These are phyloP conservation scores for Mythimna impura DNA, from an alignment of 2,888 invertebrate genomes.

Conservation along the genomic window DNA sequence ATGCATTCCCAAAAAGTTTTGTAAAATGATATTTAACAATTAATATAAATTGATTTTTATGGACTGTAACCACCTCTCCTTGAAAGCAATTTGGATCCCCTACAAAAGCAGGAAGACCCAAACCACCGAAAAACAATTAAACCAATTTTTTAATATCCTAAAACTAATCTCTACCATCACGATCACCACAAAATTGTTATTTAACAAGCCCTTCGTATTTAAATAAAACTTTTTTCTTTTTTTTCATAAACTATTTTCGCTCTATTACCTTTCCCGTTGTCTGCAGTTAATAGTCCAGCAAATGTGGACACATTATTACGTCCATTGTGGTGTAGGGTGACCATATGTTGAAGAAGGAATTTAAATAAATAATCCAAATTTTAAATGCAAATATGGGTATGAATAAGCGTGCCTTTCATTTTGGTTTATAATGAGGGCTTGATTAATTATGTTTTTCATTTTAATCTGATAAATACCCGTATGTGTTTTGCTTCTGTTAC, in stretches of 20 bases:
- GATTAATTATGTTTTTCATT: slow-evolving; percentile 34
- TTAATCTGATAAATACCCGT: slow-evolving; percentile 26
- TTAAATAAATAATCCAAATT: slow-evolving; percentile 53
- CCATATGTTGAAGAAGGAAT: slow-evolving; percentile 64
- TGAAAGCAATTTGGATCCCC: not conserved
- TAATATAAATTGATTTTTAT: too few species aligned
- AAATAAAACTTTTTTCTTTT: slow-evolving; percentile 53
- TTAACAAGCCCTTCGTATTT: slow-evolving; percentile 56
- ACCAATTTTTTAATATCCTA: slow-evolving; percentile 50
- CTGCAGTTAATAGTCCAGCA: slow-evolving; percentile 80
- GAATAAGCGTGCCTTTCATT: slow-evolving; percentile 23
- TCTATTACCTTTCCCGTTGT: slow-evolving; percentile 75
- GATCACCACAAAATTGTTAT: slow-evolving; percentile 58
- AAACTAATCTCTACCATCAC: slow-evolving; percentile 44
- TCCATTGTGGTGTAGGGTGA: slow-evolving; percentile 69
- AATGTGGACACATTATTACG: slow-evolving; percentile 80
- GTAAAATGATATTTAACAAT: too few species aligned
- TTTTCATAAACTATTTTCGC: slow-evolving; percentile 65
- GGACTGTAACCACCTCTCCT: not conserved
- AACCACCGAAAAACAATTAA: slow-evolving; percentile 40
- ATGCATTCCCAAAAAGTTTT: too few species aligned
- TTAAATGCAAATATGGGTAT: slow-evolving; percentile 48
- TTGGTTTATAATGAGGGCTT: slow-evolving; percentile 38
- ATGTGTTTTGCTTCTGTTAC: not conserved
- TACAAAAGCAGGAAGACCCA: slow-evolving; percentile 20